Evolutionary conservation across 2,113 vertebrate genomes (phyloP).

Genomic region (Pungitius pungitius): DNA sequence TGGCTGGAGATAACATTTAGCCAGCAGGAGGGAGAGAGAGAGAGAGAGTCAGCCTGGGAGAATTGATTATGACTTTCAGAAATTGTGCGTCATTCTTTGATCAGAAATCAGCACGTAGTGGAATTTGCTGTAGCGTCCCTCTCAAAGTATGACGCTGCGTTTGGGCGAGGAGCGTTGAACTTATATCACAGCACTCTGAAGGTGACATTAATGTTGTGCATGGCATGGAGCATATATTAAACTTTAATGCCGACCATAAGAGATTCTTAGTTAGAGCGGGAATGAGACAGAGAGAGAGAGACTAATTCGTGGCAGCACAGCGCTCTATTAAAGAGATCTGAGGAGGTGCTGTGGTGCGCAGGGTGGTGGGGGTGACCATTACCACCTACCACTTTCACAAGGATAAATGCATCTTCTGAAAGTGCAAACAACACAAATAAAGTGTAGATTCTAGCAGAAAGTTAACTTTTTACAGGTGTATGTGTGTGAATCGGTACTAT

Average conservation of each 20-base stretch:
- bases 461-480: background rate
- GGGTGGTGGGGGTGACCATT: background rate
- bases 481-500: background rate
- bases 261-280: constrained; percentile 9
- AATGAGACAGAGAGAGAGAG: constrained; percentile 1
- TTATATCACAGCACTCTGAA: constrained; percentile 36
- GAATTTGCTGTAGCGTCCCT: constrained; percentile 37
- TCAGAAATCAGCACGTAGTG: constrained; percentile 55
- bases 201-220: constrained; percentile 25
- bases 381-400: constrained; percentile 1
- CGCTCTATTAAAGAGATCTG: constrained; percentile 1
- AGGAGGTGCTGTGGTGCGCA: background rate
- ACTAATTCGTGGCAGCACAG: background rate
- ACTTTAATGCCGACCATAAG: constrained; percentile 24
- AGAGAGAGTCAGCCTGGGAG: constrained; percentile 56
- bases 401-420: constrained; percentile 11
- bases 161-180: constrained; percentile 47
- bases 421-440: constrained; percentile 6
- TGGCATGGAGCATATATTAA: constrained; percentile 36
- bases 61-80: constrained; percentile 79
- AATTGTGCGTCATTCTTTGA: constrained; percentile 76
- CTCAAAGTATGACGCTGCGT: constrained; percentile 34
- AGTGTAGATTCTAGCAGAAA: background rate
- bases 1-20: constrained; percentile 74
- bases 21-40: constrained; percentile 69